phyloP scores from a whole-genome alignment of 2,797 vertebrate species.

The Cryptoblepharus egeriae region DNA sequence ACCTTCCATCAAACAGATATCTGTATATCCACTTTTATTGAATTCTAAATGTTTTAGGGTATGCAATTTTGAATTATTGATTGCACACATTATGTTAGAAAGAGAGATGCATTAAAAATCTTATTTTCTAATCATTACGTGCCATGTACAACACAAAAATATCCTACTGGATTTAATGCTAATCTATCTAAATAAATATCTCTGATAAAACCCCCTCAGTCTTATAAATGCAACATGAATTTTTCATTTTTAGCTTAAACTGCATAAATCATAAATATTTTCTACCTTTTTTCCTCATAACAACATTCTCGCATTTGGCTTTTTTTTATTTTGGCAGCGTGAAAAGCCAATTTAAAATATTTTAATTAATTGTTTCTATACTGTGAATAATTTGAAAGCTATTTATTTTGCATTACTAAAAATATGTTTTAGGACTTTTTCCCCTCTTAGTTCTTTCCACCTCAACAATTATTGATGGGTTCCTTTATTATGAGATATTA shows the following conservation, averaged over 20 bases:
- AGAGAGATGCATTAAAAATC: no score
- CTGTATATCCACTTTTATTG: no score
- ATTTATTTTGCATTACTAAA: slow-evolving; percentile 9
- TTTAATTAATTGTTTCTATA: slow-evolving; percentile 28
- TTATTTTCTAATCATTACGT: no score
- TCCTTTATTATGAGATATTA: slow-evolving; percentile 9
- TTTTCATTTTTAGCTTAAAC: background rate
- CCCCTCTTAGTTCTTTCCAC: slow-evolving; percentile 14
- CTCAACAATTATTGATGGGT: slow-evolving; percentile 16
- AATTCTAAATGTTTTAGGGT: no score
- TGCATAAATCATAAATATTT: background rate
- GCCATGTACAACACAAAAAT: no score
- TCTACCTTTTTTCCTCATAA: background rate
- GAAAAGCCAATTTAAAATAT: slow-evolving; percentile 2
- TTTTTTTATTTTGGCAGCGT: background rate
- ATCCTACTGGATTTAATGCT: background rate
- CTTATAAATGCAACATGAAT: background rate
- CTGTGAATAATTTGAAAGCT: slow-evolving; percentile 9
- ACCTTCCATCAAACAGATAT: no score
- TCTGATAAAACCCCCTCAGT: background rate
- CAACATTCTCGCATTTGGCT: background rate
- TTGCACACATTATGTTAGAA: no score
- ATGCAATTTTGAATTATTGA: no score
- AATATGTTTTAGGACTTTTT: background rate
- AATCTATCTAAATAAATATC: background rate